Base-by-base conservation (phyloP, 2,797 vertebrate genomes). In the Coendou prehensilis region DNA sequence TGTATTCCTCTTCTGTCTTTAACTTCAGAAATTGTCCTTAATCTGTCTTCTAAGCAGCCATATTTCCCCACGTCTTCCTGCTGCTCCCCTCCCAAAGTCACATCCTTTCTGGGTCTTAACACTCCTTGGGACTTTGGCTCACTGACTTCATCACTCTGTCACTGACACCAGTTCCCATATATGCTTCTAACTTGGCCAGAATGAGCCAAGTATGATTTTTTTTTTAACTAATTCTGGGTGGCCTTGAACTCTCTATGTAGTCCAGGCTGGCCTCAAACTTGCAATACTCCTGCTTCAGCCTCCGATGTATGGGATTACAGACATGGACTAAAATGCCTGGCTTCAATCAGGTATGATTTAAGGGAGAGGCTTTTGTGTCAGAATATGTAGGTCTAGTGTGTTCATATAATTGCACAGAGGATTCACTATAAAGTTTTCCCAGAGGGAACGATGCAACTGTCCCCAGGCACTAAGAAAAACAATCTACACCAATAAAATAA, bases 11-110 rank as follows among this genome's bases (percentile, higher is more conserved):
- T 75, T 92, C 14, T 41, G 79, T 71, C 79, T 80, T 57, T 84
- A 56, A 88, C 45, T 85, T 88, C 45, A 94, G 59, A 96, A 56
- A 45, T 59, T 57, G 83, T 94, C 26, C 89, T 83, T 78, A 81
- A 54, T 94, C 75, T 64, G 28, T 79, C 67, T 47, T 50, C n/a
- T 54, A 84, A 86, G 67, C 50, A 93, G 52, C 67, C 59, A 47
- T 33, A 37, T 47, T 41, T 93, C 52, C 63, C 86, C 28, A 37
- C 41, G 41, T 67, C 64, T 95, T 95, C 71, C 78, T 20, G 57
- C 13, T 59, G 13, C 37, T 85, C 41, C 81, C 20, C 71, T 91
- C 15, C 8, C 30, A 61, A 61, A 92, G 71, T 47, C 67, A 88
- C 71, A 78, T 14, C 57, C 17, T 93, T 63, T 88, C 80, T n/a